A percentile compares a stretch with the other conserved stretches of the same genome.
Evolutionary conservation across 2,797 vertebrate species (phyloP).

Genomic region (Staurois parvus): DNA sequence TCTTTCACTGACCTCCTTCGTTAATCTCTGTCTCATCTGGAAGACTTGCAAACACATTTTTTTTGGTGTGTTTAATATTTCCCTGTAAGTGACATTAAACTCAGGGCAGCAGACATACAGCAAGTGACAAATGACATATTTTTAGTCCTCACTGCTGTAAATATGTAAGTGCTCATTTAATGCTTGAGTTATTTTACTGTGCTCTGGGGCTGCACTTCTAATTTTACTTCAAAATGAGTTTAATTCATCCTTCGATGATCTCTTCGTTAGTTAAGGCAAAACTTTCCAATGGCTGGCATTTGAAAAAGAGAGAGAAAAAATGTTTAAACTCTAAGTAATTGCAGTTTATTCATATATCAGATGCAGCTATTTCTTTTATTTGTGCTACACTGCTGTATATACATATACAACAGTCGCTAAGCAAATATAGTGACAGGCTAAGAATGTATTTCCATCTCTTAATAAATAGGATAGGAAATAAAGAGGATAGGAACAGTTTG

Average conservation of each 20-base stretch:
- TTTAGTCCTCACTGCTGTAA: constrained; percentile 76
- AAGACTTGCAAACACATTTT: constrained; percentile 19
- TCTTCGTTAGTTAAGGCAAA: constrained; percentile 63
- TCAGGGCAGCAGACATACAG: constrained; percentile 68
- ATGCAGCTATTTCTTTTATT: background rate
- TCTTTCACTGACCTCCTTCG: constrained; percentile 34
- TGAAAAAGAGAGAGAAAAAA: background rate
- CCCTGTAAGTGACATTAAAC: constrained; percentile 32
- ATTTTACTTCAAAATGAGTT: constrained; percentile 78
- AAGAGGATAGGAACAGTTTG: background rate
- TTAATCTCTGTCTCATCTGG: constrained; percentile 23
- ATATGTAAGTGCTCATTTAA: constrained; percentile 83
- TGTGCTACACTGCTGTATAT: background rate
- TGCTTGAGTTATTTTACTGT: constrained; percentile 78
- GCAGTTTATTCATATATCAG: constrained; percentile 20
- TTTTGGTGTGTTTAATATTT: constrained; percentile 14
- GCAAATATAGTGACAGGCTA: background rate
- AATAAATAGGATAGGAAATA: background rate
- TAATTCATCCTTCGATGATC: constrained; percentile 75
- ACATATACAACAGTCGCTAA: background rate
- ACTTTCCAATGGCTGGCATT: constrained; percentile 24
- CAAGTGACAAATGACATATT: constrained; percentile 71
- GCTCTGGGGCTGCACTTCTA: constrained; percentile 74
- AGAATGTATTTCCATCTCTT: background rate
- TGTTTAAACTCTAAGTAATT: constrained; percentile 14